Evolutionary conservation across 2,113 vertebrate species (phyloP), one percentile per base, ranked within the genome.

Genomic region (Oreotragus oreotragus): DNA sequence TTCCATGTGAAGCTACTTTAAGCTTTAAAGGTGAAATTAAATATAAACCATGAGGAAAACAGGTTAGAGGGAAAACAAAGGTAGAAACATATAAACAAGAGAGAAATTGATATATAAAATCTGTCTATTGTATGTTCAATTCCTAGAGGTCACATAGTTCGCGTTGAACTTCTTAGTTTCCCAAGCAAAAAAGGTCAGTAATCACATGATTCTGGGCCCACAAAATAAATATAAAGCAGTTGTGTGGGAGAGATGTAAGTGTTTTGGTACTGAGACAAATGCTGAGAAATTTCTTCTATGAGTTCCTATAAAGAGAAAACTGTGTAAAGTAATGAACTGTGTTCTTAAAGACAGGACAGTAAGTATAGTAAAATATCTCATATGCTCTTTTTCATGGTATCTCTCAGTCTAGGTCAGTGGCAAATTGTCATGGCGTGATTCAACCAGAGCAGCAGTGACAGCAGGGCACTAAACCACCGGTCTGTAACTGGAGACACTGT

Each of bases 1-100:
- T 94, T 30, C 30, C 8, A 83, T 90, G 76, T 94, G 30, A 36
- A 39, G 47, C 83, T 19, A 13, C 55, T 89, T 90, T 91, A 86
- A 93, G 84, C 36, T 90, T 96, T 81, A 88, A 92, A 92, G 39
- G 13, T 92, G 66, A 95, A 97, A 70, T 88, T 19, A 95, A 90
- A 47, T 73, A 73, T 16, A 91, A 51, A 79, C 5, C 85, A 45
- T 51, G 27, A 96, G 51, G 8, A 60, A 80, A 95, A 84, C 30
- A 84, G 7, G 7, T 95, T 89, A 57, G 25, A 96, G 47, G 13
- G n/a, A 81, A 94, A 88, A 43, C 9, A n/a, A 91, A 9, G 17
- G 6, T 25, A 49, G 81, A 76, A 39, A 12, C 47, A 73, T 33
- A 60, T 55, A 25, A 55, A 95, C 62, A 58, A 90, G 36, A 55